These are phyloP conservation scores for Oryctes rhinoceros DNA, from an alignment of 1,140 invertebrate genomes.

Conservation along the genomic window DNA sequence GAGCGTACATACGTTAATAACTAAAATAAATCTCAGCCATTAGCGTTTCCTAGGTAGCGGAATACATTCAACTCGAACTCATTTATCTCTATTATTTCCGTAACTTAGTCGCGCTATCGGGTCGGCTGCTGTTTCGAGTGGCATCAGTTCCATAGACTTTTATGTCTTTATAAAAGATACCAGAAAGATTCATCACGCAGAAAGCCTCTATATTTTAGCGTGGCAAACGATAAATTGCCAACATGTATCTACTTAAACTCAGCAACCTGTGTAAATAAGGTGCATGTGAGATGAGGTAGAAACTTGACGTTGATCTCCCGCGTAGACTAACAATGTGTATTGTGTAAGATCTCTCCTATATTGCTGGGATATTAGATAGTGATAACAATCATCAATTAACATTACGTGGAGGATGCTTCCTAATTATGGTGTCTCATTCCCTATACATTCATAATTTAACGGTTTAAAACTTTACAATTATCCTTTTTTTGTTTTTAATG, in stretches of 20 bases:
- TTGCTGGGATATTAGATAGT: not conserved
- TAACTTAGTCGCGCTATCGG: conserved; percentile 52
- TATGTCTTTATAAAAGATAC: conserved; percentile 56
- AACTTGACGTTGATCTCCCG: not conserved
- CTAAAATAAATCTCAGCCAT: conserved; percentile 53
- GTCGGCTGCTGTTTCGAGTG: conserved; percentile 45
- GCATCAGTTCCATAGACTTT: conserved; percentile 54
- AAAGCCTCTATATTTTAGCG: conserved; percentile 9
- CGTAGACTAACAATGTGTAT: not conserved
- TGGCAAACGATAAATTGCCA: conserved; percentile 16
- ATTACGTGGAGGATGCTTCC: not conserved
- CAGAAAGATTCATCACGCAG: conserved; percentile 53
- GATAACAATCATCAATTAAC: not conserved
- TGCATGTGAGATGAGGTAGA: not conserved
- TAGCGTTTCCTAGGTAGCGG: conserved; percentile 47
- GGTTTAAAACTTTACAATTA: too few species aligned
- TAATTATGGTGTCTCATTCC: too few species aligned
- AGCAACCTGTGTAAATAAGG: not conserved
- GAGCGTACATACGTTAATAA: conserved; percentile 17
- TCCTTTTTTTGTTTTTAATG: too few species aligned
- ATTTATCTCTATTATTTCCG: conserved; percentile 54
- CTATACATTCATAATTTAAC: too few species aligned
- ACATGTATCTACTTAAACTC: conserved; percentile 16
- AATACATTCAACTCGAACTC: conserved; percentile 48
- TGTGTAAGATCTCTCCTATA: not conserved